phyloP scores from a whole-genome alignment of 2,113 vertebrate species.

The Pterocles gutturalis region DNA sequence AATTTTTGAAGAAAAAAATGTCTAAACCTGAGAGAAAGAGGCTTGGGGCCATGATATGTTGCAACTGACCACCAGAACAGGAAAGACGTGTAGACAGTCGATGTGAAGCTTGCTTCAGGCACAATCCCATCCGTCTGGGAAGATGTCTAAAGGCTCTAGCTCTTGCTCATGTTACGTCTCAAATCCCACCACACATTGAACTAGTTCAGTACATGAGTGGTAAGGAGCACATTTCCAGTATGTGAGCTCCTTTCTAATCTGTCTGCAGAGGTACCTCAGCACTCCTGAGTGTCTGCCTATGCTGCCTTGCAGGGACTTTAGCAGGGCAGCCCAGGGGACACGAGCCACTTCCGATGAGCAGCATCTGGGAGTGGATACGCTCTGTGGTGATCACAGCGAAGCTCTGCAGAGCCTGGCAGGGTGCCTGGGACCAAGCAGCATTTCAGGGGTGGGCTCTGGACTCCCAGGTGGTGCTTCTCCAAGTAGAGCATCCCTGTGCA shows the following conservation, averaged over 20 bases:
- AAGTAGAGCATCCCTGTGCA: background rate
- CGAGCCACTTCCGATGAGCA: background rate
- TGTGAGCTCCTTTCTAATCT: background rate
- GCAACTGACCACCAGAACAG: background rate
- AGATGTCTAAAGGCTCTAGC: background rate
- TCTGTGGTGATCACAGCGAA: background rate
- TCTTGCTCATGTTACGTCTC: background rate
- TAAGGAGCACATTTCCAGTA: background rate
- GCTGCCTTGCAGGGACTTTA: background rate
- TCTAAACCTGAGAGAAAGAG: background rate
- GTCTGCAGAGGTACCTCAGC: background rate
- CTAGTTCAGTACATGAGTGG: background rate
- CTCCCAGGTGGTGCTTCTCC: background rate
- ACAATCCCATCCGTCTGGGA: background rate
- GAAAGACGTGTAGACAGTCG: background rate
- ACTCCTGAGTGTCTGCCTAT: fast-evolving
- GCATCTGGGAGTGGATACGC: fast-evolving
- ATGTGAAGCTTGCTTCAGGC: background rate
- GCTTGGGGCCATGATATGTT: background rate
- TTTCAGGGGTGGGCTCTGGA: background rate
- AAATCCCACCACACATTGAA: background rate
- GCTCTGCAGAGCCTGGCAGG: background rate
- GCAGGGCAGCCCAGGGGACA: background rate
- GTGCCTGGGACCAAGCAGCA: fast-evolving
- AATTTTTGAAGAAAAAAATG: background rate